These are phyloP conservation scores for Nothobranchius kuhntae DNA, from an alignment of 2,113 vertebrate species.

Conservation along the genomic window DNA sequence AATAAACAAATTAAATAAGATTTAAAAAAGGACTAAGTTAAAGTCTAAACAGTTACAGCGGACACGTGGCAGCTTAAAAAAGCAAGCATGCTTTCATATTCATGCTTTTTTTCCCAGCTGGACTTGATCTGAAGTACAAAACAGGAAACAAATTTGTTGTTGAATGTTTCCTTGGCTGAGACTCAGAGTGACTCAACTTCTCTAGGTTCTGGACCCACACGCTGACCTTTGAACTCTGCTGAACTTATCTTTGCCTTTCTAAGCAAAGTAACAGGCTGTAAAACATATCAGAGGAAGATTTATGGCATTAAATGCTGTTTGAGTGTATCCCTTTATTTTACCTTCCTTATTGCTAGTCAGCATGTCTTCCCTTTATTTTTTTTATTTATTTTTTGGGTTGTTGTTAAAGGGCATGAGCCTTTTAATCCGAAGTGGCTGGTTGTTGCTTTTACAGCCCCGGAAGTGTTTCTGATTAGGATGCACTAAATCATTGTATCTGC, in stretches of 20 bases:
- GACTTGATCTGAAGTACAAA: too few relatives aligned
- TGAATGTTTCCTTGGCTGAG: background rate
- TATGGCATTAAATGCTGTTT: constrained; percentile 67
- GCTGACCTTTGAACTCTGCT: constrained; percentile 36
- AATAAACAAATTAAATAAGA: too few relatives aligned
- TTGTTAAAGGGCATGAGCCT: constrained; percentile 70
- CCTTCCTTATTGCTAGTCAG: constrained; percentile 57
- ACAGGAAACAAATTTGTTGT: too few relatives aligned
- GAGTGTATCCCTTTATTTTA: constrained; percentile 67
- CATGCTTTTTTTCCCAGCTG: too few relatives aligned
- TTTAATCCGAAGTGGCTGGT: constrained; percentile 73
- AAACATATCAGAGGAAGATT: constrained; percentile 68
- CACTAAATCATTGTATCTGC: constrained; percentile 61
- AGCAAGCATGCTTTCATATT: too few relatives aligned
- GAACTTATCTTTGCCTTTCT: constrained; percentile 45
- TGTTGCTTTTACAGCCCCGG: constrained; percentile 72
- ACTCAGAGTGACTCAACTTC: too few relatives aligned
- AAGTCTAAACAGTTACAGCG: too few relatives aligned
- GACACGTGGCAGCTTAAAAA: too few relatives aligned
- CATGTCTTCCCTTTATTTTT: constrained; percentile 25
- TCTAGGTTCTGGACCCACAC: constrained; percentile 23
- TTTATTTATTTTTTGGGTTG: constrained; percentile 20
- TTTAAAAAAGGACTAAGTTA: too few relatives aligned
- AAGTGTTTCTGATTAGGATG: constrained; percentile 68
- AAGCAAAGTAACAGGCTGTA: constrained; percentile 64